Conservation (phyloP, 2,797 vertebrate species). For the Synanceia verrucosa region DNA sequence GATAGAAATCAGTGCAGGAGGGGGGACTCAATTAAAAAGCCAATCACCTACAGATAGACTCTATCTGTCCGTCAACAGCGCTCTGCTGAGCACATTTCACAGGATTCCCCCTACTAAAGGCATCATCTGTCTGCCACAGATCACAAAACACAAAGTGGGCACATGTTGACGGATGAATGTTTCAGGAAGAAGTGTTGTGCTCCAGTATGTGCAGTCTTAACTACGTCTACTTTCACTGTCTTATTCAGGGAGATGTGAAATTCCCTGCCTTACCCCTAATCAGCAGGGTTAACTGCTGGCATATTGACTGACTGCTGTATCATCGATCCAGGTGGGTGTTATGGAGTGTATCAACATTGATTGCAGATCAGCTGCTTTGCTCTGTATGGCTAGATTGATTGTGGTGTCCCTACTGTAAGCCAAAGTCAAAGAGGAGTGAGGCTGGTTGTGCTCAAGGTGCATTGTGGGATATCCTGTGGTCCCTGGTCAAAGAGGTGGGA, state of each 20-base stretch:
- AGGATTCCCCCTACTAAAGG: constrained; percentile 66
- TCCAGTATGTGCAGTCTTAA: constrained; percentile 19
- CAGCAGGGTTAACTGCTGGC: constrained; percentile 72
- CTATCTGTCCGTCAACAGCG: constrained; percentile 77
- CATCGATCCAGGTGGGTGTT: constrained; percentile 68
- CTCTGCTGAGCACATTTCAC: constrained; percentile 66
- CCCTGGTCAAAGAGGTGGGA: constrained; percentile 26
- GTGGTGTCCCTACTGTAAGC: constrained; percentile 28
- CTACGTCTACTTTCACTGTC: constrained; percentile 13
- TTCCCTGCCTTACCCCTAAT: constrained; percentile 63
- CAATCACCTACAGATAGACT: constrained; percentile 74
- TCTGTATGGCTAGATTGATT: constrained; percentile 22
- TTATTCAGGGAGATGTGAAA: constrained; percentile 39
- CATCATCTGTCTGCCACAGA: constrained; percentile 66
- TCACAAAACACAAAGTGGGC: constrained; percentile 58
- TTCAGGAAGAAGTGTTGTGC: constrained; percentile 31
- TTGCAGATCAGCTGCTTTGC: constrained; percentile 53
- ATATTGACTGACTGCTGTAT: constrained; percentile 69
- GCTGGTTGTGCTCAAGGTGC: constrained; percentile 11
- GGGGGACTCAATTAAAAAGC: constrained; percentile 81
- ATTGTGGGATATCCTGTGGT: constrained; percentile 37
- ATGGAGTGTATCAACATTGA: constrained; percentile 68
- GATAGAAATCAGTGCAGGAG: constrained; percentile 78
- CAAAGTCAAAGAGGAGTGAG: constrained; percentile 37
- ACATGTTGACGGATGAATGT: constrained; percentile 67